Evolutionary conservation across 1,140 invertebrate genomes (phyloP), one percentile per base, ranked within the genome.

Genomic region (Holcopasites calliopsidis): DNA sequence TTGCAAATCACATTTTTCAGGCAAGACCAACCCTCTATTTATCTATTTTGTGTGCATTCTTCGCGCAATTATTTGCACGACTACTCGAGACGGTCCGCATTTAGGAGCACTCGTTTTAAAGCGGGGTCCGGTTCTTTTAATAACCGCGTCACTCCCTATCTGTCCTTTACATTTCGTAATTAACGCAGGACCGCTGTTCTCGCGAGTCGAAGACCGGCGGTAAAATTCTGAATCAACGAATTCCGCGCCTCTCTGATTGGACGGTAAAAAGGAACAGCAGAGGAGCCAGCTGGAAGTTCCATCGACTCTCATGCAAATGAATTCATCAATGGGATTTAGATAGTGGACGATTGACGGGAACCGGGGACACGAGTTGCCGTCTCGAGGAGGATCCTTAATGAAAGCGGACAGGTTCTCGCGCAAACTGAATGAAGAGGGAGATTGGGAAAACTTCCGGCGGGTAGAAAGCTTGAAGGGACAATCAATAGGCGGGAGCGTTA

Each of bases 1-100:
- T 75, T 75, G 73, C 73, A 69, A 75, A 75, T 75, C 28, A 13
- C 18, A 58, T 75, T 75, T 75, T 69, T 68, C 38, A 66, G 6
- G n/a, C 16, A n/a, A 38, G 26, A 23, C 10, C 0, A 1, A 0
- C 28, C 28, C 31, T 35, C 40, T 74, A 55, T 74, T 74, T 44
- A 33, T 40, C 71, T 44, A 44, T 74, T 66, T 55, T 35, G n/a
- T 18, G 3, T n/a, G n/a, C 28, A 26, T 73, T 54, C 61, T 73
- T 66, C 28, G 71, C 21, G 49, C 21, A 55, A 66, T 57, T 72
- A 64, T 72, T 72, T 64, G 47, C 47, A 7, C 42, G n/a, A 5
- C 18, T 18, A 50, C 18, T 50, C 33, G 21, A 16, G 3, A n/a
- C n/a, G 21, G 35, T 31, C 8, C 47, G 4, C 3, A 23, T 21